phyloP scores from a whole-genome alignment of 2,888 invertebrate genomes.

The Disparrhopalites patrizii region DNA sequence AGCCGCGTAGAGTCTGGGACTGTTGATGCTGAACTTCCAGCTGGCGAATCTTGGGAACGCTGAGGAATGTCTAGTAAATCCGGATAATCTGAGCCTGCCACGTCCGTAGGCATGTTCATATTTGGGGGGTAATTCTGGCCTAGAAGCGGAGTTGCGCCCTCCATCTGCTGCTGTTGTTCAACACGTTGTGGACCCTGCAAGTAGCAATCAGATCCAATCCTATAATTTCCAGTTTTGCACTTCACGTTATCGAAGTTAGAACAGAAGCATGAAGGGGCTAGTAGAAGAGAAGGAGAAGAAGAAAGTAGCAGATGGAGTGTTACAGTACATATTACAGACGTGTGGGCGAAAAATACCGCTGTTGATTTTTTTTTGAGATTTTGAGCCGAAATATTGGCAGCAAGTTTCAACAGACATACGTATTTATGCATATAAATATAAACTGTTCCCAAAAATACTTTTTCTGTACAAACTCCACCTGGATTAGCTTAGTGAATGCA shows the following conservation, averaged over 20 bases:
- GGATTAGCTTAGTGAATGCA: too few species aligned
- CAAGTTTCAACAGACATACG: conserved; percentile 17
- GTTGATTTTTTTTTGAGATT: conserved; percentile 1
- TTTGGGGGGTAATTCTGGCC: conserved; percentile 13
- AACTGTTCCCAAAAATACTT: conserved; percentile 1
- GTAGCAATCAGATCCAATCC: conserved; percentile 23
- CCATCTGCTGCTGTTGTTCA: conserved; percentile 27
- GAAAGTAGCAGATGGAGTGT: conserved; percentile 8
- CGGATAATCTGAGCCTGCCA: conserved; percentile 57
- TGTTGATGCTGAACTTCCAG: conserved; percentile 76
- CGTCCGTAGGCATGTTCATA: conserved; percentile 63
- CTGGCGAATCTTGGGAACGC: conserved; percentile 64
- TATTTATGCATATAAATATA: conserved; percentile 7
- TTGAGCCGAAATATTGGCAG: conserved; percentile 11
- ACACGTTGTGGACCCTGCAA: conserved; percentile 26
- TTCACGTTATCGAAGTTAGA: conserved; percentile 20
- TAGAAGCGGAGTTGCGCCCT: conserved; percentile 32
- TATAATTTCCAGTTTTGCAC: conserved; percentile 22
- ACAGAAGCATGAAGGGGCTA: conserved; percentile 21
- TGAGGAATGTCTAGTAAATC: conserved; percentile 57
- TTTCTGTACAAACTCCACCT: too few species aligned
- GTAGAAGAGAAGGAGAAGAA: conserved; percentile 22
- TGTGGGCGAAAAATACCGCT: conserved; percentile 11
- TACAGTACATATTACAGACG: conserved; percentile 8
- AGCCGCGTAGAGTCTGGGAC: conserved; percentile 68